Conservation (phyloP, 2,888 invertebrate genomes). For the Steinernema carpocapsae region DNA sequence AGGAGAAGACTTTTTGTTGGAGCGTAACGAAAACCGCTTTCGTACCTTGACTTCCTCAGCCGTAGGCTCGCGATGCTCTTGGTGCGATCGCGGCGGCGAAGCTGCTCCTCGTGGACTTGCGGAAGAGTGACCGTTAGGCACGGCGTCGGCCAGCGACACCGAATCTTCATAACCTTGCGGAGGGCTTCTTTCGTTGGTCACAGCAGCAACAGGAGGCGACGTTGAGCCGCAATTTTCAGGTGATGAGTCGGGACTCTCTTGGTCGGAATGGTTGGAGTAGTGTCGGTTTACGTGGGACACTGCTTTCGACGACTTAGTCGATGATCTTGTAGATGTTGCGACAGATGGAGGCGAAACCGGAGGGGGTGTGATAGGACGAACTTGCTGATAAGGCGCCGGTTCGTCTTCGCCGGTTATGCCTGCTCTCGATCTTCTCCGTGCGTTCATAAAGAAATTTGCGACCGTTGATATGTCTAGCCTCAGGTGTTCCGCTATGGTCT, state of each 20-base stretch:
- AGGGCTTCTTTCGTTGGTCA: neutral
- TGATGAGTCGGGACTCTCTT: neutral
- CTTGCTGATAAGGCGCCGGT: constrained; percentile 53
- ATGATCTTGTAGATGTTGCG: constrained; percentile 10
- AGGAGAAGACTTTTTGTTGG: constrained; percentile 37
- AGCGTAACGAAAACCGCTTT: neutral
- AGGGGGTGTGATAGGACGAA: constrained; percentile 45
- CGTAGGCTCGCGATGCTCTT: constrained; percentile 24
- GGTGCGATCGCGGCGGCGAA: constrained; percentile 30
- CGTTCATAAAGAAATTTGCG: constrained; percentile 61
- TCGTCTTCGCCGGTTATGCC: constrained; percentile 44
- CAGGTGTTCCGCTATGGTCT: constrained; percentile 60
- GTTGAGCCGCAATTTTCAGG: constrained; percentile 15
- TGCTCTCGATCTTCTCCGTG: constrained; percentile 48
- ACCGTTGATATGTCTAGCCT: constrained; percentile 60
- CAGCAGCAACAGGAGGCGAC: constrained; percentile 12
- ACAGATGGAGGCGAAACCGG: constrained; percentile 42
- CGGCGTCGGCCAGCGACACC: constrained; percentile 24
- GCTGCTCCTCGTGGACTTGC: constrained; percentile 10
- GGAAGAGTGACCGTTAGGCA: constrained; percentile 12
- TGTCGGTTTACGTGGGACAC: neutral
- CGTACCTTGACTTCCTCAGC: constrained; percentile 30
- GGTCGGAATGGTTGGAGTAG: constrained; percentile 13
- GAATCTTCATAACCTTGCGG: constrained; percentile 6
- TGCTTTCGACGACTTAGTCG: neutral